phyloP scores from a whole-genome alignment of 23 tunicate species.

The Phallusia fumigata region DNA sequence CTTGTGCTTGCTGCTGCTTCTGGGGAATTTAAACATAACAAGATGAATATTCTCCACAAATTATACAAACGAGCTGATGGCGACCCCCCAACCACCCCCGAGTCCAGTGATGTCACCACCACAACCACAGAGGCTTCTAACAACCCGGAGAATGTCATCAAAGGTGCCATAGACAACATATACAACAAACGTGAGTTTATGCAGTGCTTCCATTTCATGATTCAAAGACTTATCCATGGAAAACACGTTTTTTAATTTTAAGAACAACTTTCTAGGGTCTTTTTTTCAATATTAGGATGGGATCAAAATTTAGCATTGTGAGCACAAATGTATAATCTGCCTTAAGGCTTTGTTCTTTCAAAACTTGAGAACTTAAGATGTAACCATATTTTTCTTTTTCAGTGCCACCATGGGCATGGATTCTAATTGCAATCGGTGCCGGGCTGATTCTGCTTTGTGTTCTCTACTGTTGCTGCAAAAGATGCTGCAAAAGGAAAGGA shows the following conservation, averaged over 20 bases:
- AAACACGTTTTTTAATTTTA: background rate
- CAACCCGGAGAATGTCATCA: slow-evolving; percentile 40
- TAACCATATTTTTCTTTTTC: slow-evolving; percentile 14
- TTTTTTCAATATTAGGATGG: too few species aligned
- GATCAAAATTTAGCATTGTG: too few species aligned
- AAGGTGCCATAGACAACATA: slow-evolving; percentile 55
- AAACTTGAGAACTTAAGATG: background rate
- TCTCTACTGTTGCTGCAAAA: slow-evolving; percentile 88
- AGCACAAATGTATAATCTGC: background rate
- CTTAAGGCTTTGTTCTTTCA: background rate
- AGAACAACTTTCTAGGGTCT: too few species aligned
- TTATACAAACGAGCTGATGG: slow-evolving; percentile 27
- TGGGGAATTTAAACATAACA: background rate
- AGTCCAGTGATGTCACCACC: slow-evolving; percentile 20
- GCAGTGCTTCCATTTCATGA: background rate
- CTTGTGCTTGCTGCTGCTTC: background rate
- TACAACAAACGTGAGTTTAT: slow-evolving; percentile 73
- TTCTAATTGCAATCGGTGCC: slow-evolving; percentile 87
- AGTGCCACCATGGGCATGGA: slow-evolving; percentile 95
- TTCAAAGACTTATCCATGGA: background rate
- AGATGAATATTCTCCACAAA: slow-evolving; percentile 5
- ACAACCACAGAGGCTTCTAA: slow-evolving; percentile 35
- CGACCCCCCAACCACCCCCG: slow-evolving; percentile 6
- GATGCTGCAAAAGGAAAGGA: slow-evolving; percentile 87
- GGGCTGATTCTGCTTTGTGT: slow-evolving; percentile 74